Evolutionary conservation across 2,797 vertebrate species (phyloP).

Genomic region (Heliangelus exortis): DNA sequence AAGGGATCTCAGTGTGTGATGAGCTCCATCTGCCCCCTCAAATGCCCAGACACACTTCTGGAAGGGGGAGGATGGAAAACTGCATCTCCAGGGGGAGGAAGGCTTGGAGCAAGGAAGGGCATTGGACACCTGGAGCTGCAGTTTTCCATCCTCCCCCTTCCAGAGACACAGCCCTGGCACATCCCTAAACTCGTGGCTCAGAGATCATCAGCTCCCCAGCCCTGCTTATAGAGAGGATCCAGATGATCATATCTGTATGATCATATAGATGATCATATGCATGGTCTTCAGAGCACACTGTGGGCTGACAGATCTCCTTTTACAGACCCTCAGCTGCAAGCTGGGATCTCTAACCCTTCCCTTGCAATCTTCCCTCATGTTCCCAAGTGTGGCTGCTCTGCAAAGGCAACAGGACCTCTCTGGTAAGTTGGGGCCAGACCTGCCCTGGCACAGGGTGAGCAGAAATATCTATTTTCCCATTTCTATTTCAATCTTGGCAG

Average conservation of each 20-base stretch:
- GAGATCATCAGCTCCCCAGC: background rate
- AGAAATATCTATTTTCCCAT: background rate
- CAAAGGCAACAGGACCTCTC: background rate
- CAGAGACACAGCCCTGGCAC: background rate
- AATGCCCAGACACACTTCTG: fast-evolving
- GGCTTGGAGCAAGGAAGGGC: too few relatives aligned
- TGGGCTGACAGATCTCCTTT: background rate
- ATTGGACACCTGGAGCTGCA: background rate
- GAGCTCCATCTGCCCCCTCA: fast-evolving
- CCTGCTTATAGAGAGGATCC: background rate
- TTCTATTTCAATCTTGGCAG: background rate
- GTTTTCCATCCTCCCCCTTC: background rate
- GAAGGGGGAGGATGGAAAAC: too few relatives aligned
- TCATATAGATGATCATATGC: background rate
- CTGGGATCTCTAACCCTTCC: background rate
- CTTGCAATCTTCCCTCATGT: too few relatives aligned
- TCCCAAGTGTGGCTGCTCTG: background rate
- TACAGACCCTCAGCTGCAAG: background rate
- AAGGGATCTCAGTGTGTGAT: background rate
- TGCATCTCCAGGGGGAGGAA: too few relatives aligned
- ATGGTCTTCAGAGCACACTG: background rate
- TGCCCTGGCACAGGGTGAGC: background rate
- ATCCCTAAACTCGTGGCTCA: fast-evolving
- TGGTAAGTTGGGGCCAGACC: background rate
- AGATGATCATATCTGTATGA: background rate